These are phyloP conservation scores for Andricus grossulariae DNA, from an alignment of 1,140 invertebrate species.

Conservation along the genomic window DNA sequence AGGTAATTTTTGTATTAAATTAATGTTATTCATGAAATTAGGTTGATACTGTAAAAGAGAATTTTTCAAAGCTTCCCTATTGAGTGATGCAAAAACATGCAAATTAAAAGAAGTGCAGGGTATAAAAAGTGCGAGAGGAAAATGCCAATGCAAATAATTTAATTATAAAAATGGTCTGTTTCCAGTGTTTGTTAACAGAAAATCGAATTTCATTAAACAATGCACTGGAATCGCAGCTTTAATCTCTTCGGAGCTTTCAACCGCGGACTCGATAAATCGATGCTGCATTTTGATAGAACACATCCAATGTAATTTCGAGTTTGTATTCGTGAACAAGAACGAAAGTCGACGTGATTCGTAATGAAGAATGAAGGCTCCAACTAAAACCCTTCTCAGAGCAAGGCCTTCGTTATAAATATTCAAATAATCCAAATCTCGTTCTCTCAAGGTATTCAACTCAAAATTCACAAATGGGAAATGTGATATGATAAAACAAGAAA, in stretches of 20 bases:
- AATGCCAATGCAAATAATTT: not conserved
- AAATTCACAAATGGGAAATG: not conserved
- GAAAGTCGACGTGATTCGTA: conserved; percentile 24
- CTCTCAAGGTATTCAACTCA: not conserved
- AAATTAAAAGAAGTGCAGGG: no score
- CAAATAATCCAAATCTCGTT: not conserved
- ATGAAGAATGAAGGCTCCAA: conserved; percentile 3
- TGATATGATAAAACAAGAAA: not conserved
- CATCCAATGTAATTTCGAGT: conserved; percentile 12
- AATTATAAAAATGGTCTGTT: not conserved
- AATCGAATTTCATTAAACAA: conserved; percentile 14
- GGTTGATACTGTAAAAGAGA: no score
- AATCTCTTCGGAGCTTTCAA: not conserved
- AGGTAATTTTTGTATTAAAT: no score
- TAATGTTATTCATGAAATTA: no score
- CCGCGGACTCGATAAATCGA: not conserved
- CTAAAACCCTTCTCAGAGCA: not conserved
- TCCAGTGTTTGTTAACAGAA: not conserved
- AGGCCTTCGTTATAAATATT: not conserved
- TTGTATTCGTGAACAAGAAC: not conserved
- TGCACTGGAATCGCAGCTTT: conserved; percentile 3
- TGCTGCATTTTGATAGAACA: not conserved
- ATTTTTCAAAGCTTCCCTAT: no score
- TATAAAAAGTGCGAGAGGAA: no score
- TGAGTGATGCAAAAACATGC: no score